Conservation (phyloP, 1,140 invertebrate genomes). For the Lepidurus packardi region DNA sequence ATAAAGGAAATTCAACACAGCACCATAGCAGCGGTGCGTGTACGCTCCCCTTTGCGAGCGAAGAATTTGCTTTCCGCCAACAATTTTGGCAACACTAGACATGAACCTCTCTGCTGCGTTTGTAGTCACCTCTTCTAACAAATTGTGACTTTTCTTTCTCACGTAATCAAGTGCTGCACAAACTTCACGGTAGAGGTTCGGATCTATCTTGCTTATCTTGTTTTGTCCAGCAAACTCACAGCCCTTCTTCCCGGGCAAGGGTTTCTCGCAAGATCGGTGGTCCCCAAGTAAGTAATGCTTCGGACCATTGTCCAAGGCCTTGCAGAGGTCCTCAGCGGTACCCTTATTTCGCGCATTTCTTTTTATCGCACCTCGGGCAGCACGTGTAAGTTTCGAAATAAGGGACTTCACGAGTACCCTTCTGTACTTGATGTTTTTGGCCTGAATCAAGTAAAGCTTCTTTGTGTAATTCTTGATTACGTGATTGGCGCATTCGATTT, state of each 20-base stretch:
- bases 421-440: too few species aligned
- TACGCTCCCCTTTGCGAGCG: conserved; percentile 16
- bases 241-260: background rate
- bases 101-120: conserved; percentile 22
- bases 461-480: too few species aligned
- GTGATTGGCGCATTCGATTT: too few species aligned
- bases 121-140: conserved; percentile 24
- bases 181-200: background rate
- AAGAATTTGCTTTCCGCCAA: conserved; percentile 26
- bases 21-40: conserved; percentile 4
- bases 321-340: background rate
- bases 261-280: background rate
- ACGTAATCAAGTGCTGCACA: background rate
- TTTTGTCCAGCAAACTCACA: background rate
- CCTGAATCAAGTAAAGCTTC: too few species aligned
- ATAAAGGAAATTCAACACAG: background rate
- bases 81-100: conserved; percentile 14
- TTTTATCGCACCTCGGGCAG: background rate
- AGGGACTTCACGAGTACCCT: background rate
- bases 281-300: background rate
- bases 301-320: background rate
- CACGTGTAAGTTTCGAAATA: background rate
- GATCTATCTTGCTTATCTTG: background rate
- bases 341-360: background rate
- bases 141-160: background rate